Conservation (phyloP, 2,888 invertebrate genomes). For the Trichacis sp. region DNA sequence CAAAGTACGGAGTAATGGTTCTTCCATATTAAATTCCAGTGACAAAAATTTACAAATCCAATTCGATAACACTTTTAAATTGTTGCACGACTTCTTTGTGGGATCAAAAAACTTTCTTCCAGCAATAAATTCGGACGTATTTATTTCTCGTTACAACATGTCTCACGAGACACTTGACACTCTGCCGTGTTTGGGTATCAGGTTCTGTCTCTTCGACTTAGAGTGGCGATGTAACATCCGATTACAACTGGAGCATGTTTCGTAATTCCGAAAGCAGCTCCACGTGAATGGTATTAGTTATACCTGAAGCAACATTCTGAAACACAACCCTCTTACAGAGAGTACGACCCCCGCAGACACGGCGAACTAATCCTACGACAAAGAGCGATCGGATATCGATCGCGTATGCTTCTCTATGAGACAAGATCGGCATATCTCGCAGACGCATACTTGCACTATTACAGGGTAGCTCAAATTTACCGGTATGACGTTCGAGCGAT, state of each 20-base stretch:
- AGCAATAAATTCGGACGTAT: background rate
- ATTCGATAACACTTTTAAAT: no score
- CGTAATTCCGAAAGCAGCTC: constrained; percentile 31
- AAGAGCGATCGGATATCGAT: constrained; percentile 66
- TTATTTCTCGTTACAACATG: background rate
- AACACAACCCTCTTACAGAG: constrained; percentile 34
- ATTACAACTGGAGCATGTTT: constrained; percentile 36
- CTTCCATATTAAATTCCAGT: no score
- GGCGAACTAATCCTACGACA: constrained; percentile 57
- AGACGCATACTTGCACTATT: constrained; percentile 48
- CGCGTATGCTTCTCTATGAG: constrained; percentile 59
- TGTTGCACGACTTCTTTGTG: no score
- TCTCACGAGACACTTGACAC: background rate
- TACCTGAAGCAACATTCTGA: constrained; percentile 39
- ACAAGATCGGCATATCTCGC: constrained; percentile 54
- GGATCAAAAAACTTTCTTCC: no score
- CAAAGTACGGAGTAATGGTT: no score
- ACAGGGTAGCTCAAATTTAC: constrained; percentile 56
- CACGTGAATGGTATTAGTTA: constrained; percentile 27
- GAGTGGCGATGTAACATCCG: constrained; percentile 35
- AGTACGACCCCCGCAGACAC: constrained; percentile 44
- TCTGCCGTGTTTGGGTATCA: constrained; percentile 15
- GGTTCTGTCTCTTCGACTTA: constrained; percentile 21
- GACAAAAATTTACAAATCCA: no score
- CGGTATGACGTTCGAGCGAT: constrained; percentile 42